Evolutionary conservation across 2,797 vertebrate species (phyloP), one percentile per base, ranked within the genome.

Genomic region (Arctocebus calabarensis): DNA sequence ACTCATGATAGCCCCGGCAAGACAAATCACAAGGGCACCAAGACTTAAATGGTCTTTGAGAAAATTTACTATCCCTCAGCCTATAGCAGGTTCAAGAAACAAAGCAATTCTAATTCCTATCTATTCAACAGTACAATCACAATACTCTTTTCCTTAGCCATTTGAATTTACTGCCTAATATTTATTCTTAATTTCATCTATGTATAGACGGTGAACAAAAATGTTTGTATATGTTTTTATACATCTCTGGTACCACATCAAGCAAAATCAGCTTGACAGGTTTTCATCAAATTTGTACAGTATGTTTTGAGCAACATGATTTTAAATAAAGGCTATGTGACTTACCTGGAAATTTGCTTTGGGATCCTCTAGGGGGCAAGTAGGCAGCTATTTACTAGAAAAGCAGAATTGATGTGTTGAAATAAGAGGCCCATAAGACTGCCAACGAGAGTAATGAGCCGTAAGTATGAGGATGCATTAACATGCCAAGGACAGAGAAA

Each of bases 41-140:
- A 98, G 75, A 87, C 93, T 97, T 98, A 98, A 97, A 97, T 70
- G 95, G 91, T 94, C 78, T 97, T 98, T 97, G 93, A 89, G 96
- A 98, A 98, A 98, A 88, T 90, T 97, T 98, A 96, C 94, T 98
- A 59, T 97, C 93, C 97, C 97, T 90, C 34, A 81, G 96, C 79
- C 93, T 96, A 97, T 86, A 82, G 90, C 94, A 93, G 89, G 62
- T 88, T 32, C 97, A 86, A 95, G 61, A 92, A 97, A 97, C 95
- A 96, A 87, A 96, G 79, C 88, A 84, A 92, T 97, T 98, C 93
- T 74, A 82, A 96, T 97, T 94, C 95, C 84, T 97, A 97, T 95
- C 84, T 96, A 81, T 55, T 66, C 92, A 96, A 96, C 88, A 95
- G 95, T 73, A 92, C 25, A 82, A 3, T 32, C 96, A 97, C 95